A percentile compares a stretch with the other conserved stretches of the same genome.
Evolutionary conservation across 2,888 invertebrate genomes (phyloP).

Genomic region (Macrophya alboannulata): DNA sequence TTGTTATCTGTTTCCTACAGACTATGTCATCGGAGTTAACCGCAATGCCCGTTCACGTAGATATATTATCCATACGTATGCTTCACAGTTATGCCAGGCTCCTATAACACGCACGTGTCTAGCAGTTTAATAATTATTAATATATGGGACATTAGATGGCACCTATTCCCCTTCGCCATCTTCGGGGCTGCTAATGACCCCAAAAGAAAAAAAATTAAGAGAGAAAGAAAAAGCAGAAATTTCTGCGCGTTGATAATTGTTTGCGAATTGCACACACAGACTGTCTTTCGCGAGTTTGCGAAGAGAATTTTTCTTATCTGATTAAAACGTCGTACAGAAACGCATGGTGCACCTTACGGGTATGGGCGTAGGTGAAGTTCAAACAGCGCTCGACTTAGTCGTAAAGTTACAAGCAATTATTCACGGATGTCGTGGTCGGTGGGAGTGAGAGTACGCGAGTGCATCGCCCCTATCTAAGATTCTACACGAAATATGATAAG

Average conservation of each 20-base stretch:
- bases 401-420: conserved; percentile 54
- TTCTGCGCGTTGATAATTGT: not conserved
- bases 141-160: not conserved
- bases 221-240: not conserved
- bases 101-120: not conserved
- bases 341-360: not conserved
- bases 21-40: not conserved
- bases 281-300: not conserved
- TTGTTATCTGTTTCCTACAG: not conserved
- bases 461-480: conserved; percentile 49
- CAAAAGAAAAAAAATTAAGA: not conserved
- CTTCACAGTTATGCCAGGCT: conserved; percentile 21
- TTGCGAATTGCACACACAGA: conserved; percentile 1
- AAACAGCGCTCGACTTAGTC: conserved; percentile 23
- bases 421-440: conserved; percentile 33
- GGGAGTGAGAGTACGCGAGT: not conserved
- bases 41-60: not conserved
- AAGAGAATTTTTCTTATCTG: conserved; percentile 18
- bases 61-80: not conserved
- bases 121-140: conserved; percentile 7
- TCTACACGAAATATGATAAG: not conserved
- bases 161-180: not conserved
- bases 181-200: not conserved
- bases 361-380: conserved; percentile 13
- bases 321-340: not conserved